Conservation (phyloP, 2,797 vertebrate genomes). For the Micrastur ruficollis region DNA sequence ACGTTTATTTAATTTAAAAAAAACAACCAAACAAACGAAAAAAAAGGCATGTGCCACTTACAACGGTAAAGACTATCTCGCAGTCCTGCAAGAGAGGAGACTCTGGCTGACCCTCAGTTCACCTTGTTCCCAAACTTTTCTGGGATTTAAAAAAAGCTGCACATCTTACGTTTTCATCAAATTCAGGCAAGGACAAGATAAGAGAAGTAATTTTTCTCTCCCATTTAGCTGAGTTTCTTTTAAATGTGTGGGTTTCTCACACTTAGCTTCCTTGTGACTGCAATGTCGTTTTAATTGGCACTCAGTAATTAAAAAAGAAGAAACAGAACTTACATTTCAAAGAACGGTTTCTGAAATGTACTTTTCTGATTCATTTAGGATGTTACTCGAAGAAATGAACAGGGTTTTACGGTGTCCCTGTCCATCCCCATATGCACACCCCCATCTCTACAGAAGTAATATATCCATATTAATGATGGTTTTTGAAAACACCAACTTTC, state of each 20-base stretch:
- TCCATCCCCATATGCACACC: neutral
- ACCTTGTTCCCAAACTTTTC: neutral
- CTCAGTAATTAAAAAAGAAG: neutral
- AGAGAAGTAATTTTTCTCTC: neutral
- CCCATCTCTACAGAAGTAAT: neutral
- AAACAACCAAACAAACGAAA: neutral
- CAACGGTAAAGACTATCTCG: neutral
- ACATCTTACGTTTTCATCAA: neutral
- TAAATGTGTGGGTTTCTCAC: neutral
- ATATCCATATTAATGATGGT: rapidly evolving
- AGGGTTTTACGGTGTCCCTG: neutral
- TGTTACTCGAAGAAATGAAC: neutral
- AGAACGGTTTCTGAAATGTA: neutral
- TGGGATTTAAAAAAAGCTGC: neutral
- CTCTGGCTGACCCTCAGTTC: neutral
- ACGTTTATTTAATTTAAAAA: neutral
- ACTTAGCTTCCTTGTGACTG: neutral
- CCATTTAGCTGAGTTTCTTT: neutral
- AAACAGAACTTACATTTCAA: neutral
- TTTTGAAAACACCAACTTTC: neutral
- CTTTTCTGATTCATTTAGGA: neutral
- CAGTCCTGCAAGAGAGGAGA: neutral
- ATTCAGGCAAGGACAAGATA: neutral
- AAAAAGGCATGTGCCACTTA: neutral
- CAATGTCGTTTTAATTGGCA: neutral